Percentiles rank a stretch among this genome's conserved stretches.
Conservation (phyloP, 2,113 vertebrate species). For the Nannobrachium achirus region DNA sequence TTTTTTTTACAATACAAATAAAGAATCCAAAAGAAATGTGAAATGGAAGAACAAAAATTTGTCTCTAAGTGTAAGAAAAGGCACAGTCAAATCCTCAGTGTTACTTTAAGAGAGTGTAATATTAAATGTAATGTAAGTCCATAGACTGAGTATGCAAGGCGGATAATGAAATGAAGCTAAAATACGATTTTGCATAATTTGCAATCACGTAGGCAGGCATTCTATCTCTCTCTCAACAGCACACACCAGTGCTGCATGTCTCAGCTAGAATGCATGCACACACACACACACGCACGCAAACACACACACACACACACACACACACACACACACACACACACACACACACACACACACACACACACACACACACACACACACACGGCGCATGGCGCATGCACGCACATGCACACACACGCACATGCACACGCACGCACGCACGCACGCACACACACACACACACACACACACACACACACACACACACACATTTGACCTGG, state of each 20-base stretch:
- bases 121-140: too few relatives aligned
- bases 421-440: conserved; percentile 1
- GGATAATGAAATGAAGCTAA: too few relatives aligned
- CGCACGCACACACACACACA: conserved; percentile 3
- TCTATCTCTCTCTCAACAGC: conserved; percentile 2
- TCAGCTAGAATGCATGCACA: neutral
- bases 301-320: neutral
- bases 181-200: neutral
- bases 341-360: neutral
- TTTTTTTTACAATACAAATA: too few relatives aligned
- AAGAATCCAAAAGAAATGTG: too few relatives aligned
- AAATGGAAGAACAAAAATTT: too few relatives aligned
- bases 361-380: conserved; percentile 28
- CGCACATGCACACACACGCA: conserved; percentile 16
- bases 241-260: neutral
- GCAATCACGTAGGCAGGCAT: neutral
- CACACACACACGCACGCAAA: conserved; percentile 21
- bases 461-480: neutral
- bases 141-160: too few relatives aligned
- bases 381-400: too few relatives aligned
- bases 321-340: conserved; percentile 7
- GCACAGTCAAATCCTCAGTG: too few relatives aligned
- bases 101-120: too few relatives aligned
- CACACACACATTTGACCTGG: conserved; percentile 67
- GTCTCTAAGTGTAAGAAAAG: too few relatives aligned